Conservation (phyloP, 2,113 vertebrate genomes). For the Sphaerodactylus townsendi region DNA sequence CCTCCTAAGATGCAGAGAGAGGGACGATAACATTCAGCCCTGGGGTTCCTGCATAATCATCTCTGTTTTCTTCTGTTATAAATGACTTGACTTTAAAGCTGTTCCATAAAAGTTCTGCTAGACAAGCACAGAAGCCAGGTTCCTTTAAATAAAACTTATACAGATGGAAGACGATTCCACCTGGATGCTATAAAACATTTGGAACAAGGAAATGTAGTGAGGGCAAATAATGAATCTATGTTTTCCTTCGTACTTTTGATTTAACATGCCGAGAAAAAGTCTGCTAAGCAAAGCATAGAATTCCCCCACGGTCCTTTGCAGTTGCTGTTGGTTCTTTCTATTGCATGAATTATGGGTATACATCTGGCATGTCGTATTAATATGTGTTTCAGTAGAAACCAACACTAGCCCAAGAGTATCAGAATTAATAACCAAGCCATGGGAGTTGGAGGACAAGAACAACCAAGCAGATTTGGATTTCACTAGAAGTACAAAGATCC, state of each 20-base stretch:
- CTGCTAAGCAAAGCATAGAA: neutral
- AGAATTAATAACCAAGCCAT: neutral
- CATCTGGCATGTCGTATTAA: neutral
- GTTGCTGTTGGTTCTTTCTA: neutral
- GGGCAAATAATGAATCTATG: neutral
- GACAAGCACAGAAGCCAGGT: neutral
- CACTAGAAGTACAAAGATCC: neutral
- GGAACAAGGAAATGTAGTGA: neutral
- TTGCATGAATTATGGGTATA: neutral
- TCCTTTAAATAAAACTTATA: neutral
- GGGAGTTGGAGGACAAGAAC: neutral
- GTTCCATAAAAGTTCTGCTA: neutral
- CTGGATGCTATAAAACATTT: neutral
- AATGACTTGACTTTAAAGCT: neutral
- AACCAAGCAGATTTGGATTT: neutral
- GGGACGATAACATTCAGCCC: neutral
- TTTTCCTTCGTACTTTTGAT: neutral
- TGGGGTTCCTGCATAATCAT: neutral
- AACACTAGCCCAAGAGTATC: neutral
- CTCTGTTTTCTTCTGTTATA: neutral
- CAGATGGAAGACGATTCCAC: neutral
- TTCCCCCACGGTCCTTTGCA: neutral
- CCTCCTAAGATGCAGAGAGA: neutral
- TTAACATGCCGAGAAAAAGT: neutral
- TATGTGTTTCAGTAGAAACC: constrained; percentile 1